Evolutionary conservation across 2,113 vertebrate genomes (phyloP), one percentile per base, ranked within the genome.

Genomic region (Gasterosteus nipponicus): DNA sequence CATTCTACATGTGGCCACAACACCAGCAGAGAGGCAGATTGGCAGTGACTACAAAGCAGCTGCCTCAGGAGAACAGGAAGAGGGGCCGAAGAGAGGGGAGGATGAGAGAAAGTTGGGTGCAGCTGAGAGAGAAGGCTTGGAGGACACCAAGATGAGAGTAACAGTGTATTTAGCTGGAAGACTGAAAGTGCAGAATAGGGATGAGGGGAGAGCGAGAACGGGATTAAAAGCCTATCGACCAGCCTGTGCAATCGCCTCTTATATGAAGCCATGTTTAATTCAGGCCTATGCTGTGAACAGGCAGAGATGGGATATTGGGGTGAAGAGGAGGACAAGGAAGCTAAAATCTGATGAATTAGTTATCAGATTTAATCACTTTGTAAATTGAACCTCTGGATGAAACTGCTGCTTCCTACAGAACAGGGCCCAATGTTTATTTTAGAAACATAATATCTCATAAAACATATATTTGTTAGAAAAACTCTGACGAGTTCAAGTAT

Each of bases 141-240:
- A 87, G 83, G 83, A 82, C 87, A 75, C 65, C 10, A 49, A 84
- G 88, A 88, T 72, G 78, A 92, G 77, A 87, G 86, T 58, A 81
- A 75, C 66, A 54, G 70, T 73, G 79, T 80, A 78, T 90, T 90
- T 80, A 81, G 87, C 80, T 67, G 54, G 41, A 60, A 83, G 69
- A 84, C 80, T 77, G 83, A 84, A 91, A 86, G 59, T 71, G 80
- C 72, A 67, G 88, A 89, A 79, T 72, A 76, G 73, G 82, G 82
- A 86, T 76, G 75, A 86, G 82, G 77, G 74, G 59, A 44, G 75
- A 71, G 82, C 74, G 75, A 74, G 72, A 84, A 87, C 61, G 81
- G 85, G 84, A 92, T 91, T 93, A 93, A 91, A 92, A 92, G 72
- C 63, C 78, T 89, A 93, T 93, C 66, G 91, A 94, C 92, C 91